Evolutionary conservation across 2,113 vertebrate species (phyloP), one percentile per base, ranked within the genome.

Genomic region (Mobula birostris): DNA sequence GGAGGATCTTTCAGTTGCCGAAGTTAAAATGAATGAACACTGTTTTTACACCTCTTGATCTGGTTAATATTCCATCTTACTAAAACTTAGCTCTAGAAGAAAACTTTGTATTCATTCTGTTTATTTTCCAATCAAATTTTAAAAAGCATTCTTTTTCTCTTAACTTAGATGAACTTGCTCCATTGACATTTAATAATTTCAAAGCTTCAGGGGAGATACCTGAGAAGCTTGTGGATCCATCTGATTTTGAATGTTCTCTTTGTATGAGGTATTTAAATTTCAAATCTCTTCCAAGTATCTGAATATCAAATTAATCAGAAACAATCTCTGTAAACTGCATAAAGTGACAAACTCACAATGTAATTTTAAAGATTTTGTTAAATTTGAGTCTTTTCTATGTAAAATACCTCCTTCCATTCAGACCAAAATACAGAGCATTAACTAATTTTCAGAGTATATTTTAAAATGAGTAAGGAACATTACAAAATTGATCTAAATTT

Each of bases 191-290:
- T 0, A 56, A 94, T 0, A 12, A 91, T 0, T 66, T 56, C 14
- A 0, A 94, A 17, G 70, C 95, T 74, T 94, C 94, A 2, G 95
- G 96, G 95, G 95, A 95, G 79, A 94, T 98, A 95, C 96, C 97
- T 32, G 93, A 95, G 19, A 95, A 97, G 87, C 96, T 97, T 36
- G 94, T 98, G 95, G 98, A 99, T 96, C 97, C 97, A 0, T 97
- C 97, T 17, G 98, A 99, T 95, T 96, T 99, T 94, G 98, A 98
- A 96, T 99, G 98, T 95, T 98, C 98, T 29, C 98, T 99, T 82
- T 99, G 98, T 95, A 98, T 98, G 98, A 99, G 98, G 98, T 99
- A 96, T 0, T 32, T 88, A 12, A 3, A 14, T 24, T 68, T 74
- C 58, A 40, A 79, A 70, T 66, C 27, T 88, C 7, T 88, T 88